phyloP scores from a whole-genome alignment of 2,113 vertebrate species.

The Platanista minor region DNA sequence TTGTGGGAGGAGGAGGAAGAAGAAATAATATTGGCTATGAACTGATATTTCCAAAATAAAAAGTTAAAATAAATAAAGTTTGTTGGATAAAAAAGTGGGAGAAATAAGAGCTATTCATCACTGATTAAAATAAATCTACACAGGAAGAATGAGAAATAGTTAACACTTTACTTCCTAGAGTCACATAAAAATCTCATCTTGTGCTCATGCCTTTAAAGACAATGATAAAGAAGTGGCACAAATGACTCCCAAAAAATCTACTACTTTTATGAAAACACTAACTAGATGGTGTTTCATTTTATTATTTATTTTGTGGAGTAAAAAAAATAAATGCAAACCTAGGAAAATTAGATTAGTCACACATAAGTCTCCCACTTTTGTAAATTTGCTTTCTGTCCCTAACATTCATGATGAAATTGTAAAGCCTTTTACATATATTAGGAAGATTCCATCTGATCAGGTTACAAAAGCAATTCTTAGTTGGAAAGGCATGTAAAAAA shows the following conservation, averaged over 20 bases:
- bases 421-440: neutral
- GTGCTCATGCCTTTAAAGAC: neutral
- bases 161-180: neutral
- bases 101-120: neutral
- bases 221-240: neutral
- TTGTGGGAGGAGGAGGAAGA: neutral
- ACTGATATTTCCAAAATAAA: neutral
- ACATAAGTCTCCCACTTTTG: neutral
- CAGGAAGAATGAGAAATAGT: neutral
- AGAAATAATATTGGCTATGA: neutral
- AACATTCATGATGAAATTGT: neutral
- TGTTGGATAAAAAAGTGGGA: neutral
- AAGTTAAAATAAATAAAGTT: neutral
- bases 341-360: neutral
- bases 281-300: neutral
- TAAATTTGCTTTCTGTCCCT: neutral
- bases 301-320: neutral
- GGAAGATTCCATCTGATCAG: neutral
- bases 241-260: neutral
- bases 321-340: neutral
- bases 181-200: neutral
- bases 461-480: constrained; percentile 6
- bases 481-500: neutral
- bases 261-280: neutral
- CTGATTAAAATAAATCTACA: neutral